These are phyloP conservation scores for Melospiza melodia DNA, from an alignment of 2,113 vertebrate genomes.

Conservation along the genomic window DNA sequence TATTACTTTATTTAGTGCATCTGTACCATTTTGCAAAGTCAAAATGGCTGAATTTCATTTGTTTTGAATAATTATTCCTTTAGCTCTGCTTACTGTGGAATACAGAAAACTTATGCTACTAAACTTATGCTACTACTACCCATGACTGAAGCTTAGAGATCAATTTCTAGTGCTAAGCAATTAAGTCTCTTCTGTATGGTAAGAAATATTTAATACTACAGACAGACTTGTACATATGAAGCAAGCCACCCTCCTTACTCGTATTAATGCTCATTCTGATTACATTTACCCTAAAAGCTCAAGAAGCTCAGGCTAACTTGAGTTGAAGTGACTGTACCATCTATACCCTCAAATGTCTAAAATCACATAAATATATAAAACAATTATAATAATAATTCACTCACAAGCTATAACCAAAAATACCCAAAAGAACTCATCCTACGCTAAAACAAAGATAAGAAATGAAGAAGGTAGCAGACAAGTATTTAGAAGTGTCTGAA, in stretches of 20 bases:
- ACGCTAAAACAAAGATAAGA: background rate
- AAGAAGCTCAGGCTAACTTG: background rate
- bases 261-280: background rate
- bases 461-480: fast-evolving
- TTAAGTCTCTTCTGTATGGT: background rate
- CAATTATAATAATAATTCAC: background rate
- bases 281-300: background rate
- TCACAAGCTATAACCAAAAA: background rate
- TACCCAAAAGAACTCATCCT: background rate
- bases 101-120: background rate
- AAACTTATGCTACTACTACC: background rate
- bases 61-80: background rate
- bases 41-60: background rate
- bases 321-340: background rate
- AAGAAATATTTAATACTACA: background rate
- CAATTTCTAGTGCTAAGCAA: background rate
- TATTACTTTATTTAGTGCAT: background rate
- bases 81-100: background rate
- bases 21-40: background rate
- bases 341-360: background rate
- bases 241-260: background rate
- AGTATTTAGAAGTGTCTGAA: background rate
- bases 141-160: background rate
- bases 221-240: background rate
- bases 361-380: background rate